Percentiles rank a stretch among this genome's conserved stretches.
These are phyloP conservation scores for Psylliodes chrysocephalus DNA, from an alignment of 2,888 invertebrate species.

Conservation along the genomic window DNA sequence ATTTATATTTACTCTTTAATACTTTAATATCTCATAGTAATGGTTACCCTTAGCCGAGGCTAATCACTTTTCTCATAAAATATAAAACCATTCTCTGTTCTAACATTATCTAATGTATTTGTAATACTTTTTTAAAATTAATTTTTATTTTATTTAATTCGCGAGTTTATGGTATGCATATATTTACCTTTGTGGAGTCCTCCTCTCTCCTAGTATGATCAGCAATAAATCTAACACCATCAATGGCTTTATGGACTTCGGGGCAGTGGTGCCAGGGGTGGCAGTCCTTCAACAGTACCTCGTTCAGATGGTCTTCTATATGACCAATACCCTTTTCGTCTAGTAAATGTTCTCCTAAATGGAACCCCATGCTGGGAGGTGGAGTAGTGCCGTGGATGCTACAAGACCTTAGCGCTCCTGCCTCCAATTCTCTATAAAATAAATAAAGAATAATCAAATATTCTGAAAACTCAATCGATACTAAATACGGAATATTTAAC, in stretches of 20 bases:
- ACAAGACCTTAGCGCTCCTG: constrained; percentile 68
- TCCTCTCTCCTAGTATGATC: constrained; percentile 93
- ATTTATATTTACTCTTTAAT: too few species aligned
- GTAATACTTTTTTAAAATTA: too few species aligned
- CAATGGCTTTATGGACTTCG: constrained; percentile 91
- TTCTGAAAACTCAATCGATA: too few species aligned
- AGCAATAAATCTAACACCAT: constrained; percentile 91
- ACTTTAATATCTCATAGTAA: too few species aligned
- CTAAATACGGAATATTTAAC: too few species aligned
- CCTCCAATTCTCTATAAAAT: constrained; percentile 70
- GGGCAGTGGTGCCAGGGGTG: constrained; percentile 91
- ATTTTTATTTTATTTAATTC: too few species aligned
- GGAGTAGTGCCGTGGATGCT: constrained; percentile 72
- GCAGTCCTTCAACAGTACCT: constrained; percentile 64
- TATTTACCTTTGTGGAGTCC: constrained; percentile 83
- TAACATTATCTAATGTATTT: too few species aligned
- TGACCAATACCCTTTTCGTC: constrained; percentile 45
- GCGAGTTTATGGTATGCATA: too few species aligned
- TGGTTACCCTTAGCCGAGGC: neutral
- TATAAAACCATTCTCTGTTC: too few species aligned
- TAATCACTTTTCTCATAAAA: neutral
- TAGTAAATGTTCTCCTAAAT: constrained; percentile 60
- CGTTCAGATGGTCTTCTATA: constrained; percentile 52
- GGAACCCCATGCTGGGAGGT: constrained; percentile 66
- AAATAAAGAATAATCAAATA: too few species aligned